phyloP scores from a whole-genome alignment of 2,888 invertebrate genomes.

The Lutraria lutraria region DNA sequence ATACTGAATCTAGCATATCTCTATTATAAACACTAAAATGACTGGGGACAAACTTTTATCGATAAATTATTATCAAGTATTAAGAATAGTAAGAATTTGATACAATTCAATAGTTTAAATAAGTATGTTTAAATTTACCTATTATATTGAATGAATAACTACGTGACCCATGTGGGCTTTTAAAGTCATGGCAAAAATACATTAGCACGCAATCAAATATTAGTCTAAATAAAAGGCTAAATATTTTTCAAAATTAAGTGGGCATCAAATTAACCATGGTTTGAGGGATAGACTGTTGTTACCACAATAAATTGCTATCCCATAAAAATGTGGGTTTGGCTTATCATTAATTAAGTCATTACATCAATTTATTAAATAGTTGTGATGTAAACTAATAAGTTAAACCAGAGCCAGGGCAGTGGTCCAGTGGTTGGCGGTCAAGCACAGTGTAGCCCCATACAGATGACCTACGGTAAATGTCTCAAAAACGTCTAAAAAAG shows the following conservation, averaged over 20 bases:
- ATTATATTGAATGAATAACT: slow-evolving; percentile 29
- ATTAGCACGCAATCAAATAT: neutral
- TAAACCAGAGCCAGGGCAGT: too few relatives aligned
- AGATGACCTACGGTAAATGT: too few relatives aligned
- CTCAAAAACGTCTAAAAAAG: too few relatives aligned
- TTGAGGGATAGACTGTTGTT: neutral
- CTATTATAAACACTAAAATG: slow-evolving; percentile 39
- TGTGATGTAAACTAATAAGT: too few relatives aligned
- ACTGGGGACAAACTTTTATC: slow-evolving; percentile 34
- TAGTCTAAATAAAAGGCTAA: neutral
- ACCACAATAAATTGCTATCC: neutral
- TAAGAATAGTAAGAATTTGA: slow-evolving; percentile 33
- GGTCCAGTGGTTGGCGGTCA: too few relatives aligned
- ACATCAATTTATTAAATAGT: too few relatives aligned
- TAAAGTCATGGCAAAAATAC: slow-evolving; percentile 14
- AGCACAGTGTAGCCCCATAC: too few relatives aligned
- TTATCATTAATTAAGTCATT: too few relatives aligned
- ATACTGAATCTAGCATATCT: slow-evolving; percentile 25
- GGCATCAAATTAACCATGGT: slow-evolving; percentile 1
- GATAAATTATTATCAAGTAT: slow-evolving; percentile 42
- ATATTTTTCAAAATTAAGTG: neutral
- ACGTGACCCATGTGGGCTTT: slow-evolving; percentile 34
- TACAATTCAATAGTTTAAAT: slow-evolving; percentile 40
- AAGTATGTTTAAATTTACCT: slow-evolving; percentile 32
- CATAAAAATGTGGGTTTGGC: too few relatives aligned